Percentiles rank a stretch among this genome's conserved stretches.
These are phyloP conservation scores for Heliconius sara DNA, from an alignment of 2,888 invertebrate species.

Conservation along the genomic window DNA sequence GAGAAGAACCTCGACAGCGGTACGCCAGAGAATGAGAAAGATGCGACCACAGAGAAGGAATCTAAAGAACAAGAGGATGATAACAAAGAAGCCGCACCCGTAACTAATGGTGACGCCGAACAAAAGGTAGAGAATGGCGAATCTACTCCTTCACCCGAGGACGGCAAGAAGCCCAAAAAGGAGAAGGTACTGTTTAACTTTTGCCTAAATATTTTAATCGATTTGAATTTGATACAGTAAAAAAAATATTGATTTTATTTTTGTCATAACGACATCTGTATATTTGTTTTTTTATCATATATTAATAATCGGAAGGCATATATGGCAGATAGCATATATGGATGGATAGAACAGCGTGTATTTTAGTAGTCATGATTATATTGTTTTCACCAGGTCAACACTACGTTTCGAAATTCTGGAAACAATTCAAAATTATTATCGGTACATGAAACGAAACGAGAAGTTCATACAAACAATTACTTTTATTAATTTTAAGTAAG, in stretches of 20 bases:
- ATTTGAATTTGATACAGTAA: neutral
- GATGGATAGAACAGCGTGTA: no score
- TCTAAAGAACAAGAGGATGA: slow-evolving; percentile 65
- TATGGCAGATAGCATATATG: no score
- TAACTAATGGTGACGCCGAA: slow-evolving; percentile 77
- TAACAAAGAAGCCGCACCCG: slow-evolving; percentile 61
- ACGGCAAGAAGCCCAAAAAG: slow-evolving; percentile 86
- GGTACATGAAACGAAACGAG: slow-evolving; percentile 13
- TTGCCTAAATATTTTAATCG: neutral
- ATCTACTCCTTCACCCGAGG: slow-evolving; percentile 68
- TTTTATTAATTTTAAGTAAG: slow-evolving; percentile 22
- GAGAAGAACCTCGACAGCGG: slow-evolving; percentile 83
- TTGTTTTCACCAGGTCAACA: slow-evolving; percentile 11
- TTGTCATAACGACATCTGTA: no score
- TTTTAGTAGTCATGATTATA: neutral
- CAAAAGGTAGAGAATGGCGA: slow-evolving; percentile 73
- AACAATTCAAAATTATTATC: slow-evolving; percentile 25
- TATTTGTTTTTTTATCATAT: neutral
- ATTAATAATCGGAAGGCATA: neutral
- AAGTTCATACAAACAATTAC: slow-evolving; percentile 5
- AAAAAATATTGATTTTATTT: no score
- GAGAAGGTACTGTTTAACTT: slow-evolving; percentile 76
- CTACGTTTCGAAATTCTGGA: slow-evolving; percentile 17
- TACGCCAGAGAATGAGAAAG: slow-evolving; percentile 87
- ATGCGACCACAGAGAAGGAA: slow-evolving; percentile 87